Evolutionary conservation across 2,888 invertebrate species (phyloP).

Genomic region (Petrophora chlorosata): DNA sequence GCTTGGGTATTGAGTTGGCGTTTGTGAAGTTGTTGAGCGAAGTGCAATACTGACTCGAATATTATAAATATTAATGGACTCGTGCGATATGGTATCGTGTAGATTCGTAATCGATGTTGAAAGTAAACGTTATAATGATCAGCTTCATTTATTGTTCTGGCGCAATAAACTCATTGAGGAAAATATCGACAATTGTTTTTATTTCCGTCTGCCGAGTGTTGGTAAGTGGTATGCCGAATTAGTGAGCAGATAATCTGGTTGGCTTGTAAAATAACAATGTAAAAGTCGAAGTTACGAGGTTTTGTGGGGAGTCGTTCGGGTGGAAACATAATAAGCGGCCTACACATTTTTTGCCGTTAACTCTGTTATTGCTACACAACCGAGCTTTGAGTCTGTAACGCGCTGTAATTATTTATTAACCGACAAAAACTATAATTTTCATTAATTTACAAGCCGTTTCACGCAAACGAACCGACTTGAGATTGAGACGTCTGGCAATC

Average conservation of each 20-base stretch:
- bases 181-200: slow-evolving; percentile 72
- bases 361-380: slow-evolving; percentile 36
- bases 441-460: slow-evolving; percentile 34
- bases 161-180: slow-evolving; percentile 82
- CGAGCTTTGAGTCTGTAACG: slow-evolving; percentile 33
- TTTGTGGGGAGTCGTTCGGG: slow-evolving; percentile 48
- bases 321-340: slow-evolving; percentile 50
- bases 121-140: slow-evolving; percentile 83
- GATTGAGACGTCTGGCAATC: slow-evolving; percentile 30
- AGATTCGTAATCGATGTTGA: slow-evolving; percentile 83
- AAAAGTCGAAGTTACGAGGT: slow-evolving; percentile 37
- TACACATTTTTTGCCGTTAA: slow-evolving; percentile 43
- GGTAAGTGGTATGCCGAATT: slow-evolving; percentile 57
- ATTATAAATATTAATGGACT: slow-evolving; percentile 76
- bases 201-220: slow-evolving; percentile 50
- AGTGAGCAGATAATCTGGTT: slow-evolving; percentile 50
- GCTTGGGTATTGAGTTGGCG: slow-evolving; percentile 70
- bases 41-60: slow-evolving; percentile 80
- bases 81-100: slow-evolving; percentile 75
- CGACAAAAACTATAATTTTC: slow-evolving; percentile 33
- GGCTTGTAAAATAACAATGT: slow-evolving; percentile 52
- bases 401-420: slow-evolving; percentile 37
- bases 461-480: slow-evolving; percentile 26
- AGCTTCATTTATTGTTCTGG: slow-evolving; percentile 83
- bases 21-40: slow-evolving; percentile 61